These are phyloP conservation scores for Pilophorus perplexus DNA, from an alignment of 2,888 invertebrate genomes.

Conservation along the genomic window DNA sequence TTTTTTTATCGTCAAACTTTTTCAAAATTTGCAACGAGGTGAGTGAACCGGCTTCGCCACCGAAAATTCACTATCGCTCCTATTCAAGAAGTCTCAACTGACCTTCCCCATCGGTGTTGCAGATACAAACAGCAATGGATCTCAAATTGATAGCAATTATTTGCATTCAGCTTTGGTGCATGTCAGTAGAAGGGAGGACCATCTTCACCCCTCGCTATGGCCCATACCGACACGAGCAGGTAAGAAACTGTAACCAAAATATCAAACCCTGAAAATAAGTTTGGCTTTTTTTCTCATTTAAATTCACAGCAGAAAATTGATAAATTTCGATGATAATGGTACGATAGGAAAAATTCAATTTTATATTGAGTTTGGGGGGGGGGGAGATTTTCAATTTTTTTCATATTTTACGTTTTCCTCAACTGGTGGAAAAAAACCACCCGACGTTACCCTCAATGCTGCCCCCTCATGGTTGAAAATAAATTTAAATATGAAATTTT, in stretches of 20 bases:
- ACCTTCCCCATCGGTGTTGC: neutral
- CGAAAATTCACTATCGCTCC: neutral
- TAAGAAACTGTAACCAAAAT: too few relatives aligned
- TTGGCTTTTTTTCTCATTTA: neutral
- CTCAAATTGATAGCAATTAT: neutral
- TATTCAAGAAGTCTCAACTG: neutral
- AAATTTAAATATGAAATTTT: too few relatives aligned
- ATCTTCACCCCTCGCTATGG: slow-evolving; percentile 5
- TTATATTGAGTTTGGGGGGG: too few relatives aligned
- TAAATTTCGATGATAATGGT: too few relatives aligned
- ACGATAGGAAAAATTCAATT: too few relatives aligned
- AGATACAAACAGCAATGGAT: slow-evolving; percentile 11
- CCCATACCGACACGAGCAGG: slow-evolving; percentile 10
- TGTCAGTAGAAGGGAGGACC: neutral
- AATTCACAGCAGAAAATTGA: too few relatives aligned
- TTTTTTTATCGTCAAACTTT: neutral
- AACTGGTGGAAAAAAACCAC: too few relatives aligned
- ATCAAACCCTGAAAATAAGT: too few relatives aligned
- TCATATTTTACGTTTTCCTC: too few relatives aligned
- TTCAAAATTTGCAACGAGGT: neutral
- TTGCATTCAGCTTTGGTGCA: neutral
- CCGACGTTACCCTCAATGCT: too few relatives aligned
- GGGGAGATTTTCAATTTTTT: too few relatives aligned
- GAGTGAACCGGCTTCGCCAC: neutral
- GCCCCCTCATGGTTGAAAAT: too few relatives aligned